Evolutionary conservation across 2,113 vertebrate species (phyloP), one percentile per base, ranked within the genome.

Genomic region (Trogon melanurus): DNA sequence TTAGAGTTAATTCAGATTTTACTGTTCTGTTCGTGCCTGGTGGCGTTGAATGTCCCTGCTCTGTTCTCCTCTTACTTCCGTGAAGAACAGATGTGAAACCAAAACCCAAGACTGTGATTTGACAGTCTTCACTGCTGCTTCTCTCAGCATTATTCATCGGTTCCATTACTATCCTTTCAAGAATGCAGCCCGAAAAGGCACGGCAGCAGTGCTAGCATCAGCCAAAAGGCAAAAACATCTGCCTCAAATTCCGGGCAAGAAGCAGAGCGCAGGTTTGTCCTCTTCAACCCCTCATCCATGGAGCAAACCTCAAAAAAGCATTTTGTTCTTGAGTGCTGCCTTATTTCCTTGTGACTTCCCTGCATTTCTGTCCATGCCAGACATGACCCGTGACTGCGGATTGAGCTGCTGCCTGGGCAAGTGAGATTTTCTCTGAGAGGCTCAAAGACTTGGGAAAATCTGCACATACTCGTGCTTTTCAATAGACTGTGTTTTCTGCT

Each of bases 1-100:
- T 92, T 53, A 66, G 32, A 26, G 86, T 84, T 70, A 82, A 85
- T 95, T 79, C 74, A 11, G 80, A 62, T 82, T 94, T 95, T 47
- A 13, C 29, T 11, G 2, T 83, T 79, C 65, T 20, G 2, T 66
- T 70, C 67, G 86, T 83, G 51, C 71, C 75, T 30, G 23, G 30
- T 73, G 79, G 13, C 11, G 0, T 50, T 53, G 34, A 74, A 34
- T 2, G 9, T 48, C 38, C 41, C 83, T 87, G 47, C 38, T 89
- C 26, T n/a, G 48, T 75, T 95, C 91, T 81, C 26, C 17, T 61
- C 53, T 47, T 89, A 11, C 44, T 79, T 73, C 60, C n/a, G 6
- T n/a, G 67, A 88, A 84, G 92, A 86, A 1, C 15, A 23, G 8
- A 78, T 45, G 38, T 48, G 72, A 79, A 95, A 58, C 57, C 73